Base-by-base conservation (phyloP, 2,113 vertebrate genomes). In the Brachyistius frenatus region DNA sequence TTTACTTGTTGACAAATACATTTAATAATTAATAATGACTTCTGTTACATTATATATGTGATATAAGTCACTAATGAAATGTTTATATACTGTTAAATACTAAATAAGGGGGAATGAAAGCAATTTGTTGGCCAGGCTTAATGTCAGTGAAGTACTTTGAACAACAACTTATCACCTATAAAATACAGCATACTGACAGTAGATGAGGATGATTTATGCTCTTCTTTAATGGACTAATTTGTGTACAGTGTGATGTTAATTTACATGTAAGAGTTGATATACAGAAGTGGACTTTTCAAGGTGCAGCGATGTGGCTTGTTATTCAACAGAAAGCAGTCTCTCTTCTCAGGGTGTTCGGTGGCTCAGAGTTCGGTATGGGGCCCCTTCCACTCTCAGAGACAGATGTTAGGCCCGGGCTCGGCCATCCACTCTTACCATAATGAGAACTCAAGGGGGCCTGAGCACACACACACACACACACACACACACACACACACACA, bases 371-470 rank as follows among this genome's bases (percentile, higher is more conserved):
- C 16, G 5, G 50, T 84, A 75, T 85, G 75, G 63, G 76, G 81
- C 81, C 70, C 83, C 76, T 23, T 56, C 62, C 72, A 66, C 77
- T 81, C 87, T 85, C 85, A 57, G 31, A 91, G 84, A 90, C 90
- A 92, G 93, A 89, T 92, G 92, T 90, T 86, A 31, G 71, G 54
- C 82, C 81, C 37, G 67, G 54, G 32, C 68, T 71, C 31, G 61
- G 50, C 80, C 88, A 73, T 71, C 76, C 57, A 78, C 80, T 73
- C 80, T 76, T 52, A 64, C 62, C 67, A 33, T 93, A 93, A 93
- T 93, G 89, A 93, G 93, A 91, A 91, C 89, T 87, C 89, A 37
- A 67, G 91, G 85, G 91, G 77, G 36, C 54, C 73, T 3, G 0
- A 57, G 41, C 15, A 36, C 73, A 71, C 60, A 36, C 68, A 56